A percentile compares a stretch with the other conserved stretches of the same genome.
Conservation (phyloP, 2,888 invertebrate species). For the Hoplodrina blanda region DNA sequence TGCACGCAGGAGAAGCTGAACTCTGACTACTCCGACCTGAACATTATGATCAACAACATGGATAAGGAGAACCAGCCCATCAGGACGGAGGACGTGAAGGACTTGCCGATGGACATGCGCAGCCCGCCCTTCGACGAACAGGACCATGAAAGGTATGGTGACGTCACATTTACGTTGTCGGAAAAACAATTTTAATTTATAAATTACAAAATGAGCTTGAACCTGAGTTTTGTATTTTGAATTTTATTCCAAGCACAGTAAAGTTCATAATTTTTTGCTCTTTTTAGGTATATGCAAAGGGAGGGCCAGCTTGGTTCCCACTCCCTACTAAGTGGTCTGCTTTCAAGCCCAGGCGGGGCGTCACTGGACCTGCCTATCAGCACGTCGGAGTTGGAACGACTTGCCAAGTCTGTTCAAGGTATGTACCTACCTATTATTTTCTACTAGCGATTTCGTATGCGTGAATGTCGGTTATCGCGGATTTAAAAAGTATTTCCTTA, state of each 20-base stretch:
- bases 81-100: slow-evolving; percentile 72
- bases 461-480: too few relatives aligned
- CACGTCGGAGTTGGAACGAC: slow-evolving; percentile 82
- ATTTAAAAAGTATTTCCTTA: too few relatives aligned
- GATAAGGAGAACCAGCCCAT: slow-evolving; percentile 83
- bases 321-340: slow-evolving; percentile 72
- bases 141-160: slow-evolving; percentile 58
- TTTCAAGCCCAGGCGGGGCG: slow-evolving; percentile 81
- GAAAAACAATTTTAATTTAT: too few relatives aligned
- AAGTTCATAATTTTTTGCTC: slow-evolving; percentile 17
- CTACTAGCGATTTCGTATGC: background rate
- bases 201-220: too few relatives aligned
- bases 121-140: slow-evolving; percentile 70
- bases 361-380: slow-evolving; percentile 84
- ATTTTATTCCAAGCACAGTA: background rate
- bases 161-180: too few relatives aligned
- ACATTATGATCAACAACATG: slow-evolving; percentile 80
- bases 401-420: slow-evolving; percentile 87
- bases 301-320: slow-evolving; percentile 71
- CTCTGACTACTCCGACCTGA: slow-evolving; percentile 85
- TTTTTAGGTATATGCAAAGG: slow-evolving; percentile 65
- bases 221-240: too few relatives aligned
- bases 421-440: slow-evolving; percentile 10
- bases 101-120: slow-evolving; percentile 70
- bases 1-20: slow-evolving; percentile 79